A percentile compares a stretch with the other conserved stretches of the same genome.
These are phyloP conservation scores for Pollachius pollachius DNA, from an alignment of 2,113 vertebrate genomes.

Conservation along the genomic window DNA sequence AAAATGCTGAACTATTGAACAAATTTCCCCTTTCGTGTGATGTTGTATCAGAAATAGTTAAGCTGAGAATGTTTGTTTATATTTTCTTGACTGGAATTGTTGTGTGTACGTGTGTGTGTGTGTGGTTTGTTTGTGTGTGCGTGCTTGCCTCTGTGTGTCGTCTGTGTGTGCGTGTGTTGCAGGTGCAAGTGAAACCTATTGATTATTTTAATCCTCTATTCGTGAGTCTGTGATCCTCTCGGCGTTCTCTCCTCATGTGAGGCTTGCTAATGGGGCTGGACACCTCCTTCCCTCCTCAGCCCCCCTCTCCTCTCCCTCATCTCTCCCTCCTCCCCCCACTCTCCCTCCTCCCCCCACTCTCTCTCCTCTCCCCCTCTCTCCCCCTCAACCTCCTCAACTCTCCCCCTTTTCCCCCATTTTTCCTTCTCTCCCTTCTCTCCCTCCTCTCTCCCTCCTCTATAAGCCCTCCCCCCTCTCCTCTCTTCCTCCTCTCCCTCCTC, in stretches of 20 bases:
- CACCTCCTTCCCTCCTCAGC: conserved; percentile 63
- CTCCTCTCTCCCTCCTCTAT: no score
- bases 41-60: not conserved
- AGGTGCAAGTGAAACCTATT: conserved; percentile 66
- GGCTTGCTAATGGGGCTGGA: conserved; percentile 73
- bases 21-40: not conserved
- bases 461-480: conserved; percentile 34
- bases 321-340: no score
- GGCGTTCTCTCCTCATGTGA: conserved; percentile 57
- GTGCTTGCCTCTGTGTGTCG: conserved; percentile 3
- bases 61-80: conserved; percentile 47
- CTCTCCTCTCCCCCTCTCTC: no score
- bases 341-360: no score
- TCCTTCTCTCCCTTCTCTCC: conserved; percentile 45
- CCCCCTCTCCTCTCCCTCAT: conserved; percentile 36
- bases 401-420: conserved; percentile 10
- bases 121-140: conserved; percentile 32
- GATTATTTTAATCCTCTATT: conserved; percentile 79
- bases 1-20: no score
- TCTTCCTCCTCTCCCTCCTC: no score
- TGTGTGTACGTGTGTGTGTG: not conserved
- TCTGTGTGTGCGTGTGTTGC: conserved; percentile 14
- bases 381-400: no score
- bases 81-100: not conserved
- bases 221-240: conserved; percentile 75